A percentile compares a stretch with the other conserved stretches of the same genome.
Evolutionary conservation across 2,888 invertebrate species (phyloP).

Genomic region (Spicauda simplicius): DNA sequence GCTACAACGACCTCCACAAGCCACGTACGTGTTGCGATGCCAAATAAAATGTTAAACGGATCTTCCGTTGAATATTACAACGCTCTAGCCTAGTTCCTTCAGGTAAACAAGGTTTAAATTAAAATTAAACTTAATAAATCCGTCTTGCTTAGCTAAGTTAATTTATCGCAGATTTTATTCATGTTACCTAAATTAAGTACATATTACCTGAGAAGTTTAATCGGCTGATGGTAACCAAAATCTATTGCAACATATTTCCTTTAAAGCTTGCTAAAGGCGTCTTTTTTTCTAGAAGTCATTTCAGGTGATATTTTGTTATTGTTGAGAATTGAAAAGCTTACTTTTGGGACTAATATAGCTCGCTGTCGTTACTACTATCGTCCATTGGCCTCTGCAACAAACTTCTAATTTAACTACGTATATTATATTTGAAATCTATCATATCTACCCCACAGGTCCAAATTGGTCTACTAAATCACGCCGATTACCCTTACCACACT

Average conservation of each 20-base stretch:
- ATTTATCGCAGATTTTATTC: neutral
- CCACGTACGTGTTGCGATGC: slow-evolving; percentile 71
- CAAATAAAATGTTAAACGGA: slow-evolving; percentile 68
- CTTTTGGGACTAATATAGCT: too few relatives aligned
- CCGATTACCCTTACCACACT: too few relatives aligned
- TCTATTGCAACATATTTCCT: slow-evolving; percentile 6
- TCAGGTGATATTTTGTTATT: too few relatives aligned
- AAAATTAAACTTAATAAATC: neutral
- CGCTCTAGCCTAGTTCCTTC: neutral
- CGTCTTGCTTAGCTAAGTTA: neutral
- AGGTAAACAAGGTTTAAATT: slow-evolving; percentile 8
- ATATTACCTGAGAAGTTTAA: neutral
- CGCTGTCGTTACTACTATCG: neutral
- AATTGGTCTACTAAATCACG: too few relatives aligned
- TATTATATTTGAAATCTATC: too few relatives aligned
- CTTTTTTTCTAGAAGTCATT: slow-evolving; percentile 21
- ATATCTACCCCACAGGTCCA: too few relatives aligned
- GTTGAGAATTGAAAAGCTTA: too few relatives aligned
- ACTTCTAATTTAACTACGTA: too few relatives aligned
- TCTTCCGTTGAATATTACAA: slow-evolving; percentile 45
- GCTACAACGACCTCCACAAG: slow-evolving; percentile 62
- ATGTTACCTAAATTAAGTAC: neutral
- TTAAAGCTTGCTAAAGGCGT: slow-evolving; percentile 2
- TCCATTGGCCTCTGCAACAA: too few relatives aligned
- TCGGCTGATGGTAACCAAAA: neutral